Percentiles rank a stretch among this genome's conserved stretches.
Evolutionary conservation across 2,797 vertebrate genomes (phyloP).

Genomic region (Rallus crepitans): DNA sequence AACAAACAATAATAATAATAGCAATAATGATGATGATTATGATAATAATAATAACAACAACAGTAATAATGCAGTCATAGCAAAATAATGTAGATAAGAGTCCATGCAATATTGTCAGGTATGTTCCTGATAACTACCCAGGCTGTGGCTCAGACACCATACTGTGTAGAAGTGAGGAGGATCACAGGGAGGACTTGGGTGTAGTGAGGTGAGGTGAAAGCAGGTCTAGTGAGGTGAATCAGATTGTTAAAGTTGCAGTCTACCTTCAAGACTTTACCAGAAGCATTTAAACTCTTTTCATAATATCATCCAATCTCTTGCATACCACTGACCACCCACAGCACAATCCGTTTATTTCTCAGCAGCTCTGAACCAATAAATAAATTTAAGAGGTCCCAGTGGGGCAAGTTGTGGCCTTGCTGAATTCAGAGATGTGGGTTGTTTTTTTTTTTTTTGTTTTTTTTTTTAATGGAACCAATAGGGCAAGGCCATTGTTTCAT

Average conservation of each 20-base stretch:
- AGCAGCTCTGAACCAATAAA: background rate
- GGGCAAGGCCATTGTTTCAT: background rate
- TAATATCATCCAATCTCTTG: background rate
- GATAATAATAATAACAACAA: background rate
- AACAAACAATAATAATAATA: background rate
- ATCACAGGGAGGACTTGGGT: background rate
- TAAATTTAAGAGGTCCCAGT: background rate
- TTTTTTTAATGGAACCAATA: background rate
- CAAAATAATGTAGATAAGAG: no score
- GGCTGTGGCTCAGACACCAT: background rate
- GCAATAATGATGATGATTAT: no score
- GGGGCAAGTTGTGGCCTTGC: background rate
- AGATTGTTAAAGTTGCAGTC: background rate
- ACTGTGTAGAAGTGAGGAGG: background rate
- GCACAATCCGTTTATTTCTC: background rate
- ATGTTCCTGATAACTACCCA: background rate
- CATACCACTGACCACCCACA: background rate
- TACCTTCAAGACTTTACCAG: background rate
- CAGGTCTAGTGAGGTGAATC: background rate
- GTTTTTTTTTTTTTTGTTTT: background rate
- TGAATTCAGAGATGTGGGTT: rapidly evolving
- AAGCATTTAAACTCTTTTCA: background rate
- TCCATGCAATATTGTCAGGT: rapidly evolving
- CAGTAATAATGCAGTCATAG: background rate
- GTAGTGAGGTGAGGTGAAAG: background rate